Evolutionary conservation across 2,888 invertebrate genomes (phyloP).

Genomic region (Pterostichus niger): DNA sequence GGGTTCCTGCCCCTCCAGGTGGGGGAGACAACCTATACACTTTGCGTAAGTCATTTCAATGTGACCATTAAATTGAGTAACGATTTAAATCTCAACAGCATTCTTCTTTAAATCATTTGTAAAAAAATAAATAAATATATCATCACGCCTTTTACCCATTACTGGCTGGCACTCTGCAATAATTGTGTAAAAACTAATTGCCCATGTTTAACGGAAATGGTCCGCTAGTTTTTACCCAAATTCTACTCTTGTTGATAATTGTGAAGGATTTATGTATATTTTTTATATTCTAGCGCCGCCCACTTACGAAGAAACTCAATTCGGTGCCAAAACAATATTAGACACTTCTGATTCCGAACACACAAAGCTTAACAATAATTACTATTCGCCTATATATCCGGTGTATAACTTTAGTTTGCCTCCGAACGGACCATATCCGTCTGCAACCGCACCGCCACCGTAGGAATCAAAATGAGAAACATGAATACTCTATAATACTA

Average conservation of each 20-base stretch:
- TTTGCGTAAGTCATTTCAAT: constrained; percentile 76
- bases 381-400: constrained; percentile 71
- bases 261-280: background rate
- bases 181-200: too few relatives aligned
- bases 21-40: constrained; percentile 75
- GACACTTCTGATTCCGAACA: constrained; percentile 83
- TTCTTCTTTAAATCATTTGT: too few relatives aligned
- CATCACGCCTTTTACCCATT: too few relatives aligned
- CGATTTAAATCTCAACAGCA: too few relatives aligned
- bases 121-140: too few relatives aligned
- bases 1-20: constrained; percentile 71
- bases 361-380: constrained; percentile 75
- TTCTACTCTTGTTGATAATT: too few relatives aligned
- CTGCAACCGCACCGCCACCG: constrained; percentile 21
- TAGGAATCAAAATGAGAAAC: background rate
- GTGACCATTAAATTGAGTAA: too few relatives aligned
- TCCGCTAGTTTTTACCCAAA: too few relatives aligned
- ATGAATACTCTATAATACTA: background rate
- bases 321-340: constrained; percentile 81
- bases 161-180: too few relatives aligned
- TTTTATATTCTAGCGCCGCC: constrained; percentile 80
- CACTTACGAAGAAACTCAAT: constrained; percentile 82
- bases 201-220: too few relatives aligned
- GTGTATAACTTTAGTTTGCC: constrained; percentile 69
- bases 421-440: background rate